A percentile compares a stretch with the other conserved stretches of the same genome.
Conservation (phyloP, 2,113 vertebrate species). For the Microcebus jonahi region DNA sequence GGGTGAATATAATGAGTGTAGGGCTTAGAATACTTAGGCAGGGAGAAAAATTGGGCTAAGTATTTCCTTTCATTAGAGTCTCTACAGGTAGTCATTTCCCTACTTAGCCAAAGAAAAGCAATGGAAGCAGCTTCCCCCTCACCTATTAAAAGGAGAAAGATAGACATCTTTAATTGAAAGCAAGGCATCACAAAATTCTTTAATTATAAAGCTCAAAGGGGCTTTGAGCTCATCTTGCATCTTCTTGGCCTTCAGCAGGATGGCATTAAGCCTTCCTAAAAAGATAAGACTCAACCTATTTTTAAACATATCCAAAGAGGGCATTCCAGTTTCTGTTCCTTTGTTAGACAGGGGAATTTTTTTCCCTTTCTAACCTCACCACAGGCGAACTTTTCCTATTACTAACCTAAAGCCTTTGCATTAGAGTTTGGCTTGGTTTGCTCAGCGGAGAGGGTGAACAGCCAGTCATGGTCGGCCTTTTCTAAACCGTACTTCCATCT, state of each 20-base stretch:
- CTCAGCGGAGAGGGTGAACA: not conserved
- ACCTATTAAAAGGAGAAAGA: slow-evolving; percentile 53
- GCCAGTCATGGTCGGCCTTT: not conserved
- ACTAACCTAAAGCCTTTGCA: not conserved
- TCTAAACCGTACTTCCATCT: not conserved
- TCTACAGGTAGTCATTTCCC: slow-evolving; percentile 33
- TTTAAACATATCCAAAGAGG: slow-evolving; percentile 32
- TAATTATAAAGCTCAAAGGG: slow-evolving; percentile 42
- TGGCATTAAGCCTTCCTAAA: slow-evolving; percentile 54
- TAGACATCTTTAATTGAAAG: slow-evolving; percentile 42
- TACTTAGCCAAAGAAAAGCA: slow-evolving; percentile 34
- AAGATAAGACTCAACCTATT: slow-evolving; percentile 58
- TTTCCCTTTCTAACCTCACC: not conserved
- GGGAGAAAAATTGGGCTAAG: not conserved
- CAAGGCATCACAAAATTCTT: slow-evolving; percentile 37
- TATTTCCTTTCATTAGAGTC: not conserved
- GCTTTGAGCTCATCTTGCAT: slow-evolving; percentile 33
- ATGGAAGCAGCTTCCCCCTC: not conserved
- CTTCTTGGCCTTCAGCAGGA: slow-evolving; percentile 39
- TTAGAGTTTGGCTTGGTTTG: slow-evolving; percentile 7
- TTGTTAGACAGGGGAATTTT: not conserved
- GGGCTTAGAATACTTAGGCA: not conserved
- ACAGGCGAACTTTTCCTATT: slow-evolving; percentile 24
- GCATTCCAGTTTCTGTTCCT: slow-evolving; percentile 27
- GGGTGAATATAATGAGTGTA: not conserved